These are phyloP conservation scores for Oligia fasciuncula DNA, from an alignment of 2,888 invertebrate species.

Conservation along the genomic window DNA sequence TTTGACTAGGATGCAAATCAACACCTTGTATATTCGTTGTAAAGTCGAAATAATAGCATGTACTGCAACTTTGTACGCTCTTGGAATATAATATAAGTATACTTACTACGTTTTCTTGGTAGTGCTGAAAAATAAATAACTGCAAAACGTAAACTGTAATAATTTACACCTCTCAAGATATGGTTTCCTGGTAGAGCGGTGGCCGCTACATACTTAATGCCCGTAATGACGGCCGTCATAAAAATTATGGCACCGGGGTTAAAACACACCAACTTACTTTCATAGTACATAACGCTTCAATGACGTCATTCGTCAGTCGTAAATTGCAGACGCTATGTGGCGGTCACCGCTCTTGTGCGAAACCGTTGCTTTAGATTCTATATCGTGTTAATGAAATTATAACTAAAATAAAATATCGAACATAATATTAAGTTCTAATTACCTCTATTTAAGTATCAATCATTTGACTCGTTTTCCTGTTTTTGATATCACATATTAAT, in stretches of 20 bases:
- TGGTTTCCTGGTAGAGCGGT: not conserved
- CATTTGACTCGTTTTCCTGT: no score
- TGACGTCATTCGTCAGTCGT: no score
- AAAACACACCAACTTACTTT: no score
- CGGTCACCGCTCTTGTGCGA: no score
- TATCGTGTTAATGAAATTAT: not conserved
- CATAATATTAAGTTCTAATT: not conserved
- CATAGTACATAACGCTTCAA: no score
- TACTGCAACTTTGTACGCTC: not conserved
- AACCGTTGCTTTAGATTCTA: no score
- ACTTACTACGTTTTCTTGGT: not conserved
- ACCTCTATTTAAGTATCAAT: not conserved
- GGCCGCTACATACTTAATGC: no score
- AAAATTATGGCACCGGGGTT: not conserved
- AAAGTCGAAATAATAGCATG: not conserved
- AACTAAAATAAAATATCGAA: not conserved
- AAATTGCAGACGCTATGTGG: no score
- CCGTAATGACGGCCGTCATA: not conserved
- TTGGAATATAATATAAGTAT: no score
- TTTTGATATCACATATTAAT: not conserved
- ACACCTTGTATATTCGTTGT: not conserved
- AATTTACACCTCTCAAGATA: not conserved
- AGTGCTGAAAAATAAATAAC: not conserved
- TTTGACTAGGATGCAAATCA: no score
- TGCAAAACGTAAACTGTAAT: not conserved